Base-by-base conservation (phyloP, 2,797 vertebrate genomes). In the Taenioides sp. region DNA sequence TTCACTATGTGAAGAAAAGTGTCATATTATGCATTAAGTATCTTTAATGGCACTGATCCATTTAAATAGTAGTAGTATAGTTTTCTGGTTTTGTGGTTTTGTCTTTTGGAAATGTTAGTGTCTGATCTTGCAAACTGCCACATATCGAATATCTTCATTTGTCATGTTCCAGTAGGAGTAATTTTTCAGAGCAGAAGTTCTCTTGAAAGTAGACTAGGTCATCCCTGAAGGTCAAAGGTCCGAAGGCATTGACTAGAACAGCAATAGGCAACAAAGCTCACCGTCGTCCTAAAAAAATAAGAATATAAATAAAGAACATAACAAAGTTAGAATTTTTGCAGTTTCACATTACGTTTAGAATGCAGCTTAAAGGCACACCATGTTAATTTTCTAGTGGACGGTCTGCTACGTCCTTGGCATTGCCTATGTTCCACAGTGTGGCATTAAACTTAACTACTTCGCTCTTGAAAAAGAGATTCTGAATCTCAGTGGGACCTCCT, bases 231-330 rank as follows among this genome's bases (percentile, higher is more conserved):
- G 82, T 93, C 80, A 84, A 94, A 95, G 28, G 83, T 92, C 78
- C 86, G 86, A 69, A 94, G 86, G 82, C 94, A 95, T 79, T 73
- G 89, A 75, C 88, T 94, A 75, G 94, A 94, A 87, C 94, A 95
- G 91, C 94, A 95, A 67, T 95, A 95, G 2, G 93, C 94, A 72
- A 94, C 90, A 66, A 95, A 95, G 79, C 91, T 94, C 71, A 95
- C 93, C 0, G 91, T 92, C 0, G 91, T 93, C 86, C 94, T 95
- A 72, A 23, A 73, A 34, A 43, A 55, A 62, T 60, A 81, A 57
- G 67, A 2, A 14, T 16, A 47, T 3, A 17, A 47, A 47, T 16
- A 47, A 75, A 63, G n/a, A 1, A 23, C 34, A 40, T 50, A 27
- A 47, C 7, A 54, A 34, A 22, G 28, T 34, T 20, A 20, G 10